Conservation (phyloP, 2,113 vertebrate species). For the Micronycteris hirsuta region DNA sequence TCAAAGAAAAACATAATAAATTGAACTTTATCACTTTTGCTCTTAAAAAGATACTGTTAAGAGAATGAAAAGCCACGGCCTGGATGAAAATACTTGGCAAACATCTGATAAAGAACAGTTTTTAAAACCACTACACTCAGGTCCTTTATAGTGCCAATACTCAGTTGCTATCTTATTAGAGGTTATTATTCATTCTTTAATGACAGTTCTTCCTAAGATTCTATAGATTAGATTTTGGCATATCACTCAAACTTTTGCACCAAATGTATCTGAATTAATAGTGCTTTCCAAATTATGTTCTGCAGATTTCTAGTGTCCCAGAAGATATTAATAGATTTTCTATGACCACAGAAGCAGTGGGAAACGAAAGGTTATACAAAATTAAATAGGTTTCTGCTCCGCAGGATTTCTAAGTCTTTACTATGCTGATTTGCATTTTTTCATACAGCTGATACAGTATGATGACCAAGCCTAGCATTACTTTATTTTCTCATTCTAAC, state of each 20-base stretch:
- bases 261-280: not conserved
- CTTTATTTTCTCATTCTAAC: not conserved
- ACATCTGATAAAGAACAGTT: not conserved
- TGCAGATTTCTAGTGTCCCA: not conserved
- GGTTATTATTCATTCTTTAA: not conserved
- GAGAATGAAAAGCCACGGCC: not conserved
- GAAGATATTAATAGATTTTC: not conserved
- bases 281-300: slow-evolving; percentile 11
- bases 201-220: not conserved
- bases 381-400: slow-evolving; percentile 14
- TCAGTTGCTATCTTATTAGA: not conserved
- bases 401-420: not conserved
- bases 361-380: not conserved
- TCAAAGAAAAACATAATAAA: not conserved
- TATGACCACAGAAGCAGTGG: not conserved
- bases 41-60: not conserved
- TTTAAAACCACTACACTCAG: not conserved
- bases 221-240: not conserved
- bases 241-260: not conserved
- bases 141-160: not conserved
- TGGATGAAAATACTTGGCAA: not conserved
- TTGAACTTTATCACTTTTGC: not conserved
- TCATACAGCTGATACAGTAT: not conserved
- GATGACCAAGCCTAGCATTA: not conserved
- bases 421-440: not conserved